Percentiles rank a stretch among this genome's conserved stretches.
These are phyloP conservation scores for Aphelocoma coerulescens DNA, from an alignment of 2,113 vertebrate species.

Conservation along the genomic window DNA sequence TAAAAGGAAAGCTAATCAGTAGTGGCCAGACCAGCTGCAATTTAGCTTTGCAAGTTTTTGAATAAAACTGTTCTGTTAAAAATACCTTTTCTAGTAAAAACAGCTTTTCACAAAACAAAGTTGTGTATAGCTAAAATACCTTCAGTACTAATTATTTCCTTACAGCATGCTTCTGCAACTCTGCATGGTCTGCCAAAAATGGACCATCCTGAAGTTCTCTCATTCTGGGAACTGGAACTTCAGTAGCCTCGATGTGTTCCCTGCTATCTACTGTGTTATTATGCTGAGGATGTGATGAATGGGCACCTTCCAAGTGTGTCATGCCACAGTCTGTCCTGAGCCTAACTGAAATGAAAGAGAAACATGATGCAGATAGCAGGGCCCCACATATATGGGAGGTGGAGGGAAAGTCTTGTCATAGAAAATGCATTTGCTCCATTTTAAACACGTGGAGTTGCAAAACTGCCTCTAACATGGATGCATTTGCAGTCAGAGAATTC, in stretches of 20 bases:
- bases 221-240: background rate
- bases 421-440: background rate
- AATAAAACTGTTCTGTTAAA: background rate
- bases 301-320: background rate
- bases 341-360: background rate
- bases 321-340: background rate
- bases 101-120: background rate
- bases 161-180: background rate
- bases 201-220: background rate
- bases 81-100: background rate
- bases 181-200: background rate
- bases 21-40: background rate
- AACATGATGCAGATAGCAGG: background rate
- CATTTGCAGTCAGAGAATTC: background rate
- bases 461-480: background rate
- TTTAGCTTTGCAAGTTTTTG: background rate
- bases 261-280: background rate
- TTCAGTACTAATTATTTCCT: background rate
- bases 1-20: background rate
- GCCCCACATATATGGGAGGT: background rate
- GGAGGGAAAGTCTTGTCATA: background rate
- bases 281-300: background rate
- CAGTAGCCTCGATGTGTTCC: rapidly evolving
- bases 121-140: background rate
- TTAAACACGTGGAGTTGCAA: background rate